Evolutionary conservation across 2,888 invertebrate species (phyloP).

Genomic region (Mythimna pallens): DNA sequence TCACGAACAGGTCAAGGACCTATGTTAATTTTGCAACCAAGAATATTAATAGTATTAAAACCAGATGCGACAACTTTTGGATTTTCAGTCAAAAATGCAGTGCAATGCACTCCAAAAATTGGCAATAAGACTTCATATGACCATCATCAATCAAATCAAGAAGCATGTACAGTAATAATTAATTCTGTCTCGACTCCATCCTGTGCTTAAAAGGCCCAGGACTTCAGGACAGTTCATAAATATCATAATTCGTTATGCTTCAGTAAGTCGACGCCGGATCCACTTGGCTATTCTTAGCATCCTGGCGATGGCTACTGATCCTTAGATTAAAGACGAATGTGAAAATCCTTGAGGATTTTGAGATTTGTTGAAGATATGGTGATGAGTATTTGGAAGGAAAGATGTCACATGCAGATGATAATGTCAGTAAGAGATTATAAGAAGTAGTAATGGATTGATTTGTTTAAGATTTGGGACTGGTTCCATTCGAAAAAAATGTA

Average conservation of each 20-base stretch:
- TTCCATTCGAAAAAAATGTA: background rate
- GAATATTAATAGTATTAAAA: background rate
- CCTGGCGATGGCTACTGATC: constrained; percentile 37
- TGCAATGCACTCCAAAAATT: constrained; percentile 48
- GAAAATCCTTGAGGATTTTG: constrained; percentile 49
- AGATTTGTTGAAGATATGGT: constrained; percentile 54
- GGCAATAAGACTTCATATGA: constrained; percentile 32
- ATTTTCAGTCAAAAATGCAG: background rate
- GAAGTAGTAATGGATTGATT: background rate
- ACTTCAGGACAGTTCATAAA: constrained; percentile 54
- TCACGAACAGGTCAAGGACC: constrained; percentile 20
- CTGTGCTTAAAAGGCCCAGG: constrained; percentile 48
- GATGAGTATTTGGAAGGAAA: constrained; percentile 19
- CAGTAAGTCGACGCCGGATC: constrained; percentile 46
- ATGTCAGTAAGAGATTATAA: background rate
- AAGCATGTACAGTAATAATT: constrained; percentile 54
- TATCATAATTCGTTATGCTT: constrained; percentile 63
- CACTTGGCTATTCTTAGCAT: constrained; percentile 46
- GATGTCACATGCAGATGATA: constrained; percentile 24
- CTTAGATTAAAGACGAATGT: constrained; percentile 56
- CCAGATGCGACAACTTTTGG: background rate
- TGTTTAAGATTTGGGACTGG: background rate
- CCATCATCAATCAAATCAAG: constrained; percentile 53
- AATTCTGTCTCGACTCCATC: constrained; percentile 59
- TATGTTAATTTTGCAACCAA: constrained; percentile 8